A percentile compares a stretch with the other conserved stretches of the same genome.
Evolutionary conservation across 2,113 vertebrate species (phyloP).

Genomic region (Rallus limicola): DNA sequence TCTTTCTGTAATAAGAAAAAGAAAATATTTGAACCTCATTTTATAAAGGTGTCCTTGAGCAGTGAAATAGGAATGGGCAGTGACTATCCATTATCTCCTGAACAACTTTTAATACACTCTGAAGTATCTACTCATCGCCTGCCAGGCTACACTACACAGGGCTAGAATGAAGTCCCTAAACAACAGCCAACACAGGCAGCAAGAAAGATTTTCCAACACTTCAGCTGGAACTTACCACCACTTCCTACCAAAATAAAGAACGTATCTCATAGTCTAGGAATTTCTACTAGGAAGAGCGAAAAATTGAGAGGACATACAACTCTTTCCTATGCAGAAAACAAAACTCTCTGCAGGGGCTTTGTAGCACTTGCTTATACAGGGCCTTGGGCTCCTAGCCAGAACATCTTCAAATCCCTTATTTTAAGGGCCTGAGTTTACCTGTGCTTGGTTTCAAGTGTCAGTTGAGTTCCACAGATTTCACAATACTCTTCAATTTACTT

Average conservation of each 20-base stretch:
- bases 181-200: background rate
- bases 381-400: background rate
- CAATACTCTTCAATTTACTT: background rate
- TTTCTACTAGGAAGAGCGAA: conserved; percentile 41
- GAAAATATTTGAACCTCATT: background rate
- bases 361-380: background rate
- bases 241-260: conserved; percentile 51
- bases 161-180: background rate
- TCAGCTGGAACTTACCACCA: conserved; percentile 45
- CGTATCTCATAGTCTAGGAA: conserved; percentile 56
- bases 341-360: background rate
- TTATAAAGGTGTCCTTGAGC: background rate
- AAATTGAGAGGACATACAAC: background rate
- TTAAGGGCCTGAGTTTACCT: background rate
- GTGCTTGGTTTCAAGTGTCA: background rate
- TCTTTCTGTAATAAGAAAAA: background rate
- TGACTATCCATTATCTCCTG: background rate
- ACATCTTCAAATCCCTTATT: background rate
- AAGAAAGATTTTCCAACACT: conserved; percentile 65
- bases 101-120: background rate
- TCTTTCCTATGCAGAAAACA: background rate
- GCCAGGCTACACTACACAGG: background rate
- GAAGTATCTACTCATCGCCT: background rate
- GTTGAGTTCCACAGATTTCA: background rate
- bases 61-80: background rate